Evolutionary conservation across 35 echinoderm and acorn worm species (phyloP).

Genomic region (Ophiothrix spiculata): DNA sequence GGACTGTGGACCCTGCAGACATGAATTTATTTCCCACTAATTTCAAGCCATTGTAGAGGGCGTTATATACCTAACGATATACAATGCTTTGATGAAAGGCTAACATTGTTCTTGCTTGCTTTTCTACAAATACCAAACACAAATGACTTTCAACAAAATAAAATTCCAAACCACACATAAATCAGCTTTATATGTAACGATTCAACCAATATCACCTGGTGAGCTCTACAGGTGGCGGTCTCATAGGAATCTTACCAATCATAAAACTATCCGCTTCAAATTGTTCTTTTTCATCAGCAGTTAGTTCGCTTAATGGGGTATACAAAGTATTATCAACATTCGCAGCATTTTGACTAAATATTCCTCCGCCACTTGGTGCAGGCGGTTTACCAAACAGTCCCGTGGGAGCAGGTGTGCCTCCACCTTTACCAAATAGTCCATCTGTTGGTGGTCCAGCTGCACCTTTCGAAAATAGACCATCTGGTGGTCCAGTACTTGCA

Average conservation of each 20-base stretch:
- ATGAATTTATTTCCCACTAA: too few relatives aligned
- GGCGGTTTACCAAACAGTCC: slow-evolving; percentile 66
- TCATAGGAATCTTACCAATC: slow-evolving; percentile 76
- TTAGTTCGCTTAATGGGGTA: slow-evolving; percentile 50
- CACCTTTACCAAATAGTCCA: slow-evolving; percentile 26
- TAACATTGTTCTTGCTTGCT: too few relatives aligned
- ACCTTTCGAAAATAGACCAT: slow-evolving; percentile 50
- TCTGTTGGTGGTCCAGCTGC: neutral
- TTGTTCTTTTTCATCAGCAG: slow-evolving; percentile 74
- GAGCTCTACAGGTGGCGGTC: slow-evolving; percentile 80
- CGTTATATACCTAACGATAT: too few relatives aligned
- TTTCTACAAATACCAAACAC: too few relatives aligned
- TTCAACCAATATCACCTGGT: too few relatives aligned
- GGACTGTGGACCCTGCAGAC: too few relatives aligned
- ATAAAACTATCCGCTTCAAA: slow-evolving; percentile 70
- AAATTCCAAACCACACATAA: too few relatives aligned
- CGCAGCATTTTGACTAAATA: neutral
- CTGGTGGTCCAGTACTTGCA: slow-evolving; percentile 16
- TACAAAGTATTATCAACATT: slow-evolving; percentile 26
- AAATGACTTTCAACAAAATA: too few relatives aligned
- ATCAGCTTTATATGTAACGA: too few relatives aligned
- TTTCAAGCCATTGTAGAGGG: too few relatives aligned
- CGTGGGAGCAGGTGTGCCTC: neutral
- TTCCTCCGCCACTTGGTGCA: neutral
- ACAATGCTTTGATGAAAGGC: too few relatives aligned